Evolutionary conservation across 35 echinoderm and acorn worm species (phyloP).

Genomic region (Ophioderma brevispina): DNA sequence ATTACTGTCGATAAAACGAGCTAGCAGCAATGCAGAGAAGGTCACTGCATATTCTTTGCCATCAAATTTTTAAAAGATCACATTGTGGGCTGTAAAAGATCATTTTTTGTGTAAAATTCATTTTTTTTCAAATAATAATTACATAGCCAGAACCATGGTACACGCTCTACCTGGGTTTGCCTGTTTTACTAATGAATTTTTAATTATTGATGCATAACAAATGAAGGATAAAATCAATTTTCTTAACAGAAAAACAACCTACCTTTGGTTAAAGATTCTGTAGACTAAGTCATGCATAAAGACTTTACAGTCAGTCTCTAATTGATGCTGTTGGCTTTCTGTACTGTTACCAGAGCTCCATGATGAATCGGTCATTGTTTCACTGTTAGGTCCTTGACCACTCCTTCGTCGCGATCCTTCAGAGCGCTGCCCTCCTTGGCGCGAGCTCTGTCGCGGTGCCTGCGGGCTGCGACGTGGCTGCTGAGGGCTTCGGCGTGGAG

Average conservation of each 20-base stretch:
- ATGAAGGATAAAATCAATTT: too few species aligned
- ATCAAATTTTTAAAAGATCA: too few species aligned
- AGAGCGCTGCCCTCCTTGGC: neutral
- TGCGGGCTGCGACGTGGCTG: neutral
- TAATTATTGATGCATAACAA: too few species aligned
- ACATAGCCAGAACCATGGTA: too few species aligned
- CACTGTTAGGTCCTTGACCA: neutral
- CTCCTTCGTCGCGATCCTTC: neutral
- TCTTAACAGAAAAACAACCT: neutral
- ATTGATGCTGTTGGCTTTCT: neutral
- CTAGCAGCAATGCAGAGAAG: too few species aligned
- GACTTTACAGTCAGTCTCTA: conserved; percentile 23
- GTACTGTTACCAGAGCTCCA: neutral
- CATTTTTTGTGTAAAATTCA: too few species aligned
- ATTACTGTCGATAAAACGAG: too few species aligned
- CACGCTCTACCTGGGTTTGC: too few species aligned
- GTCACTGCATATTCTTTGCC: too few species aligned
- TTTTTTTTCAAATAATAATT: too few species aligned
- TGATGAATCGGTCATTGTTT: neutral
- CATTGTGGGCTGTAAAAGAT: too few species aligned
- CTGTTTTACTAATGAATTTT: too few species aligned
- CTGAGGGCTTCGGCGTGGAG: neutral
- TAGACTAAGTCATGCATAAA: conserved; percentile 53
- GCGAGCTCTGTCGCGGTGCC: neutral
- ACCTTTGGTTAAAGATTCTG: conserved; percentile 64